Base-by-base conservation (phyloP, 2,888 invertebrate genomes). In the Malacosoma neustria region DNA sequence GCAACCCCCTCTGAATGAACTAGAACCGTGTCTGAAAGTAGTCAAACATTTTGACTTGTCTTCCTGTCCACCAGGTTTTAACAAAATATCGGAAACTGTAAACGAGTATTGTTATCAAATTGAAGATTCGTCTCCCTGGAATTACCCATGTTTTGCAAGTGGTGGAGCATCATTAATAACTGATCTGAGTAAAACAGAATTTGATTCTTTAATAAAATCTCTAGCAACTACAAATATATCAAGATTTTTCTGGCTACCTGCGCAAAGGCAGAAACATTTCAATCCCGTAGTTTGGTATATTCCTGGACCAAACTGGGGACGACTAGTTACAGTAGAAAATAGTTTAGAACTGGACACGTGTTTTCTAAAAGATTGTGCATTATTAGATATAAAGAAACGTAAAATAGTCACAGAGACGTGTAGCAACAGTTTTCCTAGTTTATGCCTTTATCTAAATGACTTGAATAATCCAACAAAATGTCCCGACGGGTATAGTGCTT, bases 211-310 rank as follows among this genome's bases (percentile, higher is more conserved):
- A 38, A 39, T 82, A 14, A 39, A 54, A 30, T 65, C 68, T 6
- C 68, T 88, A 38, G 53, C 43, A 35, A 35, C 40, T 11, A 49
- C 43, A 33, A 66, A 68, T 36, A 44, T 38, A 1, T 66, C 72
- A 1, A 60, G 57, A 43, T 70, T 61, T 40, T 77, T 63, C 50
- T 89, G 89, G 89, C 48, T 89, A 37, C 88, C 89, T 11, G 75
- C 80, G 2, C 66, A 66, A 32, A 70, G 88, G 30, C 49, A 55
- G n/a, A 72, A 71, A 34, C 43, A 61, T 29, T 86, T 77, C 43
- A 69, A 73, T 40, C 86, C 87, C 12, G 49, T 86, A 11, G 63
- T 73, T 4, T 86, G 87, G 80, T 58, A 64, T 12, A 72, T 87
- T 38, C 87, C 88, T 1, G 89, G 89, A 3, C 70, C 72, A 4